phyloP scores from a whole-genome alignment of 1,140 invertebrate genomes.

The Nasonia longicornis region DNA sequence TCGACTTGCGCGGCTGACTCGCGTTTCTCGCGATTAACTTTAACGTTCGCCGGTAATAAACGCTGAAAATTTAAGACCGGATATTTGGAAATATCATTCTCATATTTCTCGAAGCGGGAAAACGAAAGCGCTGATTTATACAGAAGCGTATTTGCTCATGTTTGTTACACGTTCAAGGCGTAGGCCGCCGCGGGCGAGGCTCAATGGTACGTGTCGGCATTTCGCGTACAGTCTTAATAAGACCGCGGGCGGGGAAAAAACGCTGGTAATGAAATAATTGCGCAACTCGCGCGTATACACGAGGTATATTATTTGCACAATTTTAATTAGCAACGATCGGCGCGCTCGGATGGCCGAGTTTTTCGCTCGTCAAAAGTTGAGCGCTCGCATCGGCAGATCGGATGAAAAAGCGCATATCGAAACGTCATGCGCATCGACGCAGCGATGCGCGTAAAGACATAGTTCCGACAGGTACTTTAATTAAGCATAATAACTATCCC shows the following conservation, averaged over 20 bases:
- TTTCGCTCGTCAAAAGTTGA: neutral
- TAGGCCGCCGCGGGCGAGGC: too few species aligned
- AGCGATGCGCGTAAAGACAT: slow-evolving; percentile 15
- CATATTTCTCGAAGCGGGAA: slow-evolving; percentile 4
- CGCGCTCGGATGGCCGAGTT: neutral
- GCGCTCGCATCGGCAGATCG: neutral
- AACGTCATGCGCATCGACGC: neutral
- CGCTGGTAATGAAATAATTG: neutral
- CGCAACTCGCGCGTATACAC: neutral
- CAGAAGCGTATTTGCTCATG: neutral
- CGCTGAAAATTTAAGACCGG: slow-evolving; percentile 24
- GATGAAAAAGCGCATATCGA: neutral
- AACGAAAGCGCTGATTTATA: slow-evolving; percentile 4
- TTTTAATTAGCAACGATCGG: slow-evolving; percentile 33
- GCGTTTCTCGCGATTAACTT: slow-evolving; percentile 10
- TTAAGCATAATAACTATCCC: slow-evolving; percentile 32
- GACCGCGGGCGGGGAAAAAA: too few species aligned
- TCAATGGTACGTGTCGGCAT: neutral
- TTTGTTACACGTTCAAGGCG: neutral
- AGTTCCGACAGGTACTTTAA: slow-evolving; percentile 36
- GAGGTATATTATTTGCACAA: neutral
- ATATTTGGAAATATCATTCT: slow-evolving; percentile 7
- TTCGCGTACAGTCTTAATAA: neutral
- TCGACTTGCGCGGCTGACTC: neutral
- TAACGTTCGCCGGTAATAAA: slow-evolving; percentile 44